Evolutionary conservation across 2,888 invertebrate species (phyloP).

Genomic region (Archips crataeganus): DNA sequence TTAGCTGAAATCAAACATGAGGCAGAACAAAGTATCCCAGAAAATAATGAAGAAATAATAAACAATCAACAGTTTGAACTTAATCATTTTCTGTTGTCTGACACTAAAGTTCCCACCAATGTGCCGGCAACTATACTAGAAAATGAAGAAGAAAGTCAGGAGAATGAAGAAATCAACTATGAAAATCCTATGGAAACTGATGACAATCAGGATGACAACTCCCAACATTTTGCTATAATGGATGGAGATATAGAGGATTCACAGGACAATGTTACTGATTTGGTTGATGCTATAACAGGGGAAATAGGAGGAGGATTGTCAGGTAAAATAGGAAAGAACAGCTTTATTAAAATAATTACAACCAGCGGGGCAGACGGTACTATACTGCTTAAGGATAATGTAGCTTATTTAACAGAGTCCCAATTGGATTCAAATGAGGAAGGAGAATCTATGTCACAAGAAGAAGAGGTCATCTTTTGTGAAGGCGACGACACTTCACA

Average conservation of each 20-base stretch:
- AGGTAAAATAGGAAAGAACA: constrained; percentile 54
- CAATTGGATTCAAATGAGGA: constrained; percentile 63
- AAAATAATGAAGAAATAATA: constrained; percentile 36
- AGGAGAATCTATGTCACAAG: constrained; percentile 63
- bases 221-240: constrained; percentile 52
- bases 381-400: constrained; percentile 69
- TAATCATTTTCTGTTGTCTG: constrained; percentile 71
- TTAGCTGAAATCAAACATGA: constrained; percentile 45
- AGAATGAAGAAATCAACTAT: constrained; percentile 55
- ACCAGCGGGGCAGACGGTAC: constrained; percentile 66
- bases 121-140: constrained; percentile 80
- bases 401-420: constrained; percentile 69
- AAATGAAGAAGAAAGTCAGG: constrained; percentile 74
- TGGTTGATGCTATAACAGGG: constrained; percentile 51
- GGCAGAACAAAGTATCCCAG: constrained; percentile 38
- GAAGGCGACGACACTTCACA: constrained; percentile 77
- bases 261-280: constrained; percentile 47
- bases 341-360: constrained; percentile 73
- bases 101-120: constrained; percentile 68
- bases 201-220: constrained; percentile 55
- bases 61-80: constrained; percentile 63
- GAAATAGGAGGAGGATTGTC: constrained; percentile 48
- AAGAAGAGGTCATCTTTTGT: constrained; percentile 75
- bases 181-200: constrained; percentile 62
- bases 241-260: constrained; percentile 48